Conservation (phyloP, 2,888 invertebrate genomes). For the Acheta domesticus region DNA sequence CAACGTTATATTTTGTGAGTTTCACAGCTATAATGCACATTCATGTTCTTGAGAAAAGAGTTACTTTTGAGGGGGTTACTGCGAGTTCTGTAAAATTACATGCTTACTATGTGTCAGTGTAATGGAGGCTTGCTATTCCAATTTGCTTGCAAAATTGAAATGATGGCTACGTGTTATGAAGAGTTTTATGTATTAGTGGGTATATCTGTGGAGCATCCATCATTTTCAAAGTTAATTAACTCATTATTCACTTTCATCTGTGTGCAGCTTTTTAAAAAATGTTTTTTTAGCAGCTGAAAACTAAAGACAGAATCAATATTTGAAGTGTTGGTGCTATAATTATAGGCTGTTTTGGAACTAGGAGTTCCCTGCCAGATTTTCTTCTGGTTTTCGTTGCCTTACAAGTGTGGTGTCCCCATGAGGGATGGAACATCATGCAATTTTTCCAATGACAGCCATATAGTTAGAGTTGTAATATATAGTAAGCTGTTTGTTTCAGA, state of each 20-base stretch:
- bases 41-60: background rate
- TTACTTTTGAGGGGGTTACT: background rate
- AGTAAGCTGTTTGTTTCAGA: background rate
- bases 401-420: background rate
- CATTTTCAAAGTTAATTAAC: background rate
- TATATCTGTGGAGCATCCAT: background rate
- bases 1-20: background rate
- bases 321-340: conserved; percentile 25
- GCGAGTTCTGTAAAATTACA: background rate
- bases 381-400: background rate
- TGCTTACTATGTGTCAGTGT: background rate
- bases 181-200: background rate
- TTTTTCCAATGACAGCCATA: background rate
- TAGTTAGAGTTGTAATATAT: background rate
- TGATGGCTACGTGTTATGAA: too few relatives aligned
- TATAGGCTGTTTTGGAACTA: conserved; percentile 23
- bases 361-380: background rate
- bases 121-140: background rate
- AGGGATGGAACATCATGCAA: background rate
- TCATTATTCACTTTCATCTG: background rate
- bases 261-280: background rate
- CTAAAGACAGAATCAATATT: background rate
- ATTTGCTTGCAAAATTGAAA: background rate
- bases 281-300: background rate
- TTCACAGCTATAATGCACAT: conserved; percentile 18